phyloP scores from a whole-genome alignment of 2,797 vertebrate species.

The Fistularia tabacaria region DNA sequence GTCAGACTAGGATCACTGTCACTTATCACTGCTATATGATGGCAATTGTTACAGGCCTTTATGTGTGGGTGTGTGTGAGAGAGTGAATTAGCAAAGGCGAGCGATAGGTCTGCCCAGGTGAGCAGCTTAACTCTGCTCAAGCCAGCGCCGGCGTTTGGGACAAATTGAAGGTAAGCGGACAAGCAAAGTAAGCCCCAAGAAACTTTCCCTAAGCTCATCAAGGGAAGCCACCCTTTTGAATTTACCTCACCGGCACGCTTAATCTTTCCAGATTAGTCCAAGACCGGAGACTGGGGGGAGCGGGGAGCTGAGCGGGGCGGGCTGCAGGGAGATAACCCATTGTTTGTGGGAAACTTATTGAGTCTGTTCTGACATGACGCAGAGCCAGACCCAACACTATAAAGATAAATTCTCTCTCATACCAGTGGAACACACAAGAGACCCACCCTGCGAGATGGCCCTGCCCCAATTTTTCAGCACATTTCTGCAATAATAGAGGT shows the following conservation, averaged over 20 bases:
- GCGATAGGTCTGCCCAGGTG: constrained; percentile 7
- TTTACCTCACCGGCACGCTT: constrained; percentile 29
- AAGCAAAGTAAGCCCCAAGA: constrained; percentile 45
- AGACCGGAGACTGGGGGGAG: constrained; percentile 16
- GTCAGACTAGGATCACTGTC: no score
- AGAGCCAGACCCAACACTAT: constrained; percentile 16
- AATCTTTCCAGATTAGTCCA: constrained; percentile 52
- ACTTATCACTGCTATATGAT: no score
- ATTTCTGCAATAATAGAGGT: constrained; percentile 17
- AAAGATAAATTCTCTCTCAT: constrained; percentile 26
- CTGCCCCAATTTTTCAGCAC: constrained; percentile 25
- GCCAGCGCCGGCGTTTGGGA: constrained; percentile 29
- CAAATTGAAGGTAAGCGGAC: constrained; percentile 53
- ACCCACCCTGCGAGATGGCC: not conserved
- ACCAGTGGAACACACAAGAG: constrained; percentile 5
- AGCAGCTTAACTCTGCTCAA: constrained; percentile 44
- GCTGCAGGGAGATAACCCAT: no score
- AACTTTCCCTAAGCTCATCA: constrained; percentile 59
- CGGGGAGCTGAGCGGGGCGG: not conserved
- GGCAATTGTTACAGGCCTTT: no score
- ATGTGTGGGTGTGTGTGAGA: no score
- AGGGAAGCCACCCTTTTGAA: constrained; percentile 46
- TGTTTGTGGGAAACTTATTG: constrained; percentile 10
- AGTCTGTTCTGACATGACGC: constrained; percentile 20
- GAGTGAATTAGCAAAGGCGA: no score